Evolutionary conservation across 1,140 invertebrate genomes (phyloP).

Genomic region (Lucilia cuprina): DNA sequence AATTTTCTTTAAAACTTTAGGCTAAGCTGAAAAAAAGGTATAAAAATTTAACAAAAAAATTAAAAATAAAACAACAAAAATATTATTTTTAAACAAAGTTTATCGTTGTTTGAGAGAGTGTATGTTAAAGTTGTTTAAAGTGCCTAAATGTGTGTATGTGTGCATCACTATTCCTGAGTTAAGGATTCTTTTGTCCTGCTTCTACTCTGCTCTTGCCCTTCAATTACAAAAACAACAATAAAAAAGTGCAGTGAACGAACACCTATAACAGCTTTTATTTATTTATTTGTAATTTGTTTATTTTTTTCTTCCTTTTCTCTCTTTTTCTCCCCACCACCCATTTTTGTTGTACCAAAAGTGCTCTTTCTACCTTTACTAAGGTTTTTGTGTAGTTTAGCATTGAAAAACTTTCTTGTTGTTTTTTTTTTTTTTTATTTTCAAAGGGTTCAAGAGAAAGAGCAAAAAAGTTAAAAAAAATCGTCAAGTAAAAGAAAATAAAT

Average conservation of each 20-base stretch:
- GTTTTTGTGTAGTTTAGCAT: neutral
- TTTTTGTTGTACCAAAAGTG: too few species aligned
- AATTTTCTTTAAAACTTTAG: neutral
- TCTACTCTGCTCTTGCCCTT: neutral
- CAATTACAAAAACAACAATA: neutral
- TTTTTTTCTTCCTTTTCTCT: too few species aligned
- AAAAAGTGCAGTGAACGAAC: constrained; percentile 3
- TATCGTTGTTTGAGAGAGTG: neutral
- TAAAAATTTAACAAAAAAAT: neutral
- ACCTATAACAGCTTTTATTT: constrained; percentile 6
- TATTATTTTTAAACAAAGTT: neutral
- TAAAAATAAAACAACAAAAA: neutral
- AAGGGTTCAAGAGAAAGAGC: neutral
- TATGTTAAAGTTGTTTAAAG: neutral
- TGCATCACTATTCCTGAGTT: neutral
- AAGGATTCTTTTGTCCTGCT: neutral
- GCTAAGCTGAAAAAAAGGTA: neutral
- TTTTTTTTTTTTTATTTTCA: neutral
- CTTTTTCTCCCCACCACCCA: neutral
- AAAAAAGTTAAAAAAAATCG: neutral
- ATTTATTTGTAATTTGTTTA: neutral
- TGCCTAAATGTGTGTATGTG: neutral
- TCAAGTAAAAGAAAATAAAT: neutral
- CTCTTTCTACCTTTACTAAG: too few species aligned
- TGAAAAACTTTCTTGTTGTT: constrained; percentile 10